Evolutionary conservation across 2,888 invertebrate genomes (phyloP), one percentile per base, ranked within the genome.

Genomic region (Polymixis lichenea): DNA sequence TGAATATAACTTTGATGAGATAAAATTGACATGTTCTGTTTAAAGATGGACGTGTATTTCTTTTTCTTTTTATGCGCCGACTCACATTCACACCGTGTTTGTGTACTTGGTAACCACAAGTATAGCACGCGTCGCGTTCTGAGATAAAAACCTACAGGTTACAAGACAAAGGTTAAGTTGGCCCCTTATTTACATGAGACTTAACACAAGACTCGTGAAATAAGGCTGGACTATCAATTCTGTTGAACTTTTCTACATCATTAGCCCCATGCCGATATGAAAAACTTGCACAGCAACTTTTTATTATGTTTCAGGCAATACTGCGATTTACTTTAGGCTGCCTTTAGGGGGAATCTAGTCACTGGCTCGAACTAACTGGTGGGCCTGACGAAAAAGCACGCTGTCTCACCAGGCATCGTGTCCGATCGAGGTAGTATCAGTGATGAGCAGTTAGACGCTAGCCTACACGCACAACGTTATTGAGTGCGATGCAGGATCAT

Each of bases 1-100:
- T 77, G 78, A 86, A 85, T 85, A 83, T 79, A 78, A 81, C 75
- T 84, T 88, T 87, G 75, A 88, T 80, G 82, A 85, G 77, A 84
- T 84, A 75, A 81, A 84, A 84, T 84, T 83, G 86, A 78, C 86
- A 87, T 88, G 56, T 86, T 81, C 77, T 72, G 72, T 75, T 69
- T 72, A 77, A 72, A 72, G 46, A 77, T 69, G 60, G 15, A 66
- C 76, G 60, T 69, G 65, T 72, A 55, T 68, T 72, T 62, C 19
- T 75, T 76, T 66, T 69, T 17, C n/a, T 22, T 75, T 64, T 56
- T 65, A 56, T 61, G 17, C 25, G 32, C 15, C 15, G 9, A 49
- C 49, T 17, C 17, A 49, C 49, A 49, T 17, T 49, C 49, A 49
- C 22, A 53, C 9, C 53, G 22, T 53, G 53, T 22, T 22, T 53